Base-by-base conservation (phyloP, 1,140 invertebrate species). In the Listronotus bonariensis region DNA sequence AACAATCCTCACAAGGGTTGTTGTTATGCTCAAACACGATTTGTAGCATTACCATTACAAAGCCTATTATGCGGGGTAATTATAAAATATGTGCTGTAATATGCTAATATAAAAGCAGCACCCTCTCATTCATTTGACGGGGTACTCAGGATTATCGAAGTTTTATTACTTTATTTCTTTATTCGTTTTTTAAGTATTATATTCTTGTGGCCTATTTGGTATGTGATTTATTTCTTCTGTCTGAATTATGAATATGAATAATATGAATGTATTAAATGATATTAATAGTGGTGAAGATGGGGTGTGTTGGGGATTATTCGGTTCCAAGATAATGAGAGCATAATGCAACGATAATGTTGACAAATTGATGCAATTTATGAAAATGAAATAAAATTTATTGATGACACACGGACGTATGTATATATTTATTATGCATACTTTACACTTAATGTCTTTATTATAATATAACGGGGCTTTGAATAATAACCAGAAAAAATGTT, bases 111-210 rank as follows among this genome's bases (percentile, higher is more conserved):
- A 40, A 55, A 55, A 34, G 45, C 49, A 43, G 59, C 52, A 55
- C 51, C 51, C 53, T 54, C 45, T 63, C 61, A 53, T 52, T 26
- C 48, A 18, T 45, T 62, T 48, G 49, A 45, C 38, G 49, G 31
- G 43, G 42, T 58, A 36, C 20, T 34, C 41, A 49, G 43, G 61
- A 63, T 63, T 63, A 63, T 63, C 61, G 52, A 63, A 55, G 53
- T 63, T 63, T 63, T 63, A 63, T 63, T 63, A 43, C 61, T 56
- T 56, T 42, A 48, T 49, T 55, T 49, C 45, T 63, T 63, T 63
- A 31, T 32, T 63, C n/a, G 17, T 36, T 62, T 56, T 55, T 45
- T 62, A 43, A 26, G 40, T n/a, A 20, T 34, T 62, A 45, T 63
- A 49, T 54, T 62, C 49, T 45, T 62, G 59, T 54, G 38, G 59